A percentile compares a stretch with the other conserved stretches of the same genome.
These are phyloP conservation scores for Caenorhabditis panamensis DNA, from an alignment of 2,888 invertebrate species.

Conservation along the genomic window DNA sequence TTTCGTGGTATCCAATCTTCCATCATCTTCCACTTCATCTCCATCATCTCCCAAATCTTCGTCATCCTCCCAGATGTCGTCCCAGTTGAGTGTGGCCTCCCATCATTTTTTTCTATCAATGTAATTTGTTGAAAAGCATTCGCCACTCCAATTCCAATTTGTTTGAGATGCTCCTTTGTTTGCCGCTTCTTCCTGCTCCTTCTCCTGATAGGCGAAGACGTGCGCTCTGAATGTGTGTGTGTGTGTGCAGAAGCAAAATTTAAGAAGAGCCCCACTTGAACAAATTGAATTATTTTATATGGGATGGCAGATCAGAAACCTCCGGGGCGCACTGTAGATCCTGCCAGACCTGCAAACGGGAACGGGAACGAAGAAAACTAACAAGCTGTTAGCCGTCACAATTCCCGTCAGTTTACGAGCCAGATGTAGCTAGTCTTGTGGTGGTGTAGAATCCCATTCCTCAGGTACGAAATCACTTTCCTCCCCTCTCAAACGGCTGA, in stretches of 20 bases:
- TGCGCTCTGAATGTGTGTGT: slow-evolving; percentile 12
- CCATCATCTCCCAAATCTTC: slow-evolving; percentile 23
- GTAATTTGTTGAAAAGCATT: slow-evolving; percentile 63
- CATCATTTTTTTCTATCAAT: slow-evolving; percentile 60
- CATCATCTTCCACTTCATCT: slow-evolving; percentile 16
- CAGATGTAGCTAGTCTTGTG: slow-evolving; percentile 43
- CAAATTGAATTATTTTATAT: slow-evolving; percentile 45
- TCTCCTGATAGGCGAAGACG: slow-evolving; percentile 41
- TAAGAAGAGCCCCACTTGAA: slow-evolving; percentile 48
- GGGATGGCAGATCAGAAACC: not conserved
- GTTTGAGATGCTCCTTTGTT: slow-evolving; percentile 58
- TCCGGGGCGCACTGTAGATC: not conserved
- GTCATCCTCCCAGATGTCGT: slow-evolving; percentile 35
- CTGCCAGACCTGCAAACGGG: not conserved
- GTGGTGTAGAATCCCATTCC: slow-evolving; percentile 50
- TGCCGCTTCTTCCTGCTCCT: slow-evolving; percentile 40
- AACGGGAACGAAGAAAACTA: not conserved
- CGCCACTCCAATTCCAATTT: slow-evolving; percentile 60
- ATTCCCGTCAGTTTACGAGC: slow-evolving; percentile 44
- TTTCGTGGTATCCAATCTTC: slow-evolving; percentile 40
- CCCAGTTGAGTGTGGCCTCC: slow-evolving; percentile 22
- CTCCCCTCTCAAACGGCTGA: not conserved
- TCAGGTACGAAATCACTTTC: slow-evolving; percentile 54
- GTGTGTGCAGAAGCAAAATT: slow-evolving; percentile 51
- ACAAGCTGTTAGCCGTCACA: slow-evolving; percentile 47